These are phyloP conservation scores for Ailuropoda melanoleuca DNA, from an alignment of 2,113 vertebrate species.

Conservation along the genomic window DNA sequence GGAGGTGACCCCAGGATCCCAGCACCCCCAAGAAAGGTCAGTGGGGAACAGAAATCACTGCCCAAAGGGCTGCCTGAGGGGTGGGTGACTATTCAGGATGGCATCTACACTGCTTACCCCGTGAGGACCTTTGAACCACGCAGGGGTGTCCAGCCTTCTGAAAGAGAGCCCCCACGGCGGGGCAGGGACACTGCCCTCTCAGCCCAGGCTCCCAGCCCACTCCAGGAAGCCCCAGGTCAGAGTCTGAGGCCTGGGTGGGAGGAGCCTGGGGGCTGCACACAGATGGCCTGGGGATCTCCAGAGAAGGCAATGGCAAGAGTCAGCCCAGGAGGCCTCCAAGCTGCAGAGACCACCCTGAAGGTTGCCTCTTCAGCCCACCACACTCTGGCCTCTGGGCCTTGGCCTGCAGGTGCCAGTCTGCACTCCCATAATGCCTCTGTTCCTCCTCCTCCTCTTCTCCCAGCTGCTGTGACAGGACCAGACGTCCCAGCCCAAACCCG, in stretches of 20 bases:
- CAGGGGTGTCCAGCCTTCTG: constrained; percentile 54
- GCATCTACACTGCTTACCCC: constrained; percentile 82
- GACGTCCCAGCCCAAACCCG: constrained; percentile 64
- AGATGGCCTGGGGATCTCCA: constrained; percentile 8
- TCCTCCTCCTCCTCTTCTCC: constrained; percentile 89
- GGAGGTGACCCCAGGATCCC: constrained; percentile 76
- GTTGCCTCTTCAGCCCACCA: not conserved
- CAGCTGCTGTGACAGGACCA: constrained; percentile 84
- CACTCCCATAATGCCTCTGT: constrained; percentile 83
- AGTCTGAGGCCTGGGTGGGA: not conserved
- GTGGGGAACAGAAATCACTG: constrained; percentile 88
- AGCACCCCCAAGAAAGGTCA: constrained; percentile 93
- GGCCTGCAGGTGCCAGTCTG: constrained; percentile 68
- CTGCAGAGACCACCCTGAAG: constrained; percentile 90
- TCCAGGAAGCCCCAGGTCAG: constrained; percentile 46
- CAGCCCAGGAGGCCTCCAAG: not conserved
- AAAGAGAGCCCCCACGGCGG: not conserved
- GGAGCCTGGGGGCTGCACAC: not conserved
- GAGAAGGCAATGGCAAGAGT: constrained; percentile 9
- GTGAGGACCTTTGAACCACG: constrained; percentile 76
- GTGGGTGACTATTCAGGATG: constrained; percentile 85
- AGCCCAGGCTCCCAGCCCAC: constrained; percentile 52
- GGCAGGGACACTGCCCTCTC: not conserved
- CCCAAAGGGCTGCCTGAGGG: constrained; percentile 80
- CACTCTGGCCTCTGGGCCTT: constrained; percentile 61